Base-by-base conservation (phyloP, 2,797 vertebrate species). In the Ciconia nigra region DNA sequence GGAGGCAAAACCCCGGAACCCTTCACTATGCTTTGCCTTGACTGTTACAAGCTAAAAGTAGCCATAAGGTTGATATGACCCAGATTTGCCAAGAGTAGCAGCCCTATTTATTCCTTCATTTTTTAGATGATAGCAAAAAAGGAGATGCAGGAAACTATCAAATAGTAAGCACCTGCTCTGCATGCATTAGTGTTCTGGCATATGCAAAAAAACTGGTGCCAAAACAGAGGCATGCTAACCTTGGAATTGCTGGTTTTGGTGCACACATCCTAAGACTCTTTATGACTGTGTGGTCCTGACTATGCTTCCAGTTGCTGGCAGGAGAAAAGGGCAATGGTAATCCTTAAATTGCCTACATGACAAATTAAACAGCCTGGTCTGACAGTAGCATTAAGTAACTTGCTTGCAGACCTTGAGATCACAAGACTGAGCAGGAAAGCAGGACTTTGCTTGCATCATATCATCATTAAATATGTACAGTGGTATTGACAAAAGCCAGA, bases 401-500 rank as follows among this genome's bases (percentile, higher is more conserved):
- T 84, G 21, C 62, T 90, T 90, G 39, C 59, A 89, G 74, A 79
- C 57, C 59, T 70, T 66, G 52, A 90, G 57, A 88, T 94, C 62
- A 88, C 39, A 79, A 66, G 62, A 42, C 86, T 95, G 59, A 96
- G 31, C 39, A 70, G 63, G 42, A 84, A 96, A 93, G 13, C 18
- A 74, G 67, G 77, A 87, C 46, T 90, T 79, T 70, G 20, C 63
- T 88, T 86, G 39, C 86, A 52, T 92, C 49, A 55, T 42, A 52
- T 84, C 16, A 31, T 87, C 76, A 21, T 65, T 91, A 84, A 80
- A 84, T 74, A 65, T 78, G 49, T 87, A 71, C 77, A 88, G 62
- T 90, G 84, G 24, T 58, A 74, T 51, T 95, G 87, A 96, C 77
- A 87, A 95, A 97, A 94, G 19, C 69, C 85, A 89, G 83, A 47